phyloP scores from a whole-genome alignment of 92 coral and sea anemone genomes.

The Desmophyllum pertusum region DNA sequence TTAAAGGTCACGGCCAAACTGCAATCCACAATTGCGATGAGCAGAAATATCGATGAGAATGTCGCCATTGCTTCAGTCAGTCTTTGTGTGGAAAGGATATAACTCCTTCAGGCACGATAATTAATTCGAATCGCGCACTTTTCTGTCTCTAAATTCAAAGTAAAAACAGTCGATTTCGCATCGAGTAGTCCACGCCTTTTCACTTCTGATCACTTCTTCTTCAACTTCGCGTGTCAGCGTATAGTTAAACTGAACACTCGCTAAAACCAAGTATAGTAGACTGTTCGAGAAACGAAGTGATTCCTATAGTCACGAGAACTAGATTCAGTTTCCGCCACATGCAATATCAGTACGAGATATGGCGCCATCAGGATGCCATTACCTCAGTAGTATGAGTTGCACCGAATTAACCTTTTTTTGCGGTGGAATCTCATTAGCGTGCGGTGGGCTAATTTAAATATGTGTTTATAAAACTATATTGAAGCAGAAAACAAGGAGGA shows the following conservation, averaged over 20 bases:
- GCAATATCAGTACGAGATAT: constrained; percentile 14
- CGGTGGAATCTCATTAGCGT: too few species aligned
- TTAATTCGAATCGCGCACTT: neutral
- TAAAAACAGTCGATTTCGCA: neutral
- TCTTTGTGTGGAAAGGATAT: neutral
- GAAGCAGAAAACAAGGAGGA: too few species aligned
- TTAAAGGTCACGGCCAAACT: neutral
- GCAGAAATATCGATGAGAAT: neutral
- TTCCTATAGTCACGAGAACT: neutral
- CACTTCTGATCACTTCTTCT: neutral
- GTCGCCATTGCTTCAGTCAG: neutral
- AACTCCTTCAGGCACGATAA: constrained; percentile 14
- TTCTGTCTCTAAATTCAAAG: neutral
- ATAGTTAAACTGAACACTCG: neutral
- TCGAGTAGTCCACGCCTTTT: neutral
- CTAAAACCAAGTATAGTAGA: constrained; percentile 7
- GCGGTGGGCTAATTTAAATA: too few species aligned
- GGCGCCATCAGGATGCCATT: constrained; percentile 13
- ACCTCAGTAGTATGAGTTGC: too few species aligned
- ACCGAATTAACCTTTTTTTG: too few species aligned
- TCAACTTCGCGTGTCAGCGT: neutral
- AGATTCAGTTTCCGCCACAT: neutral
- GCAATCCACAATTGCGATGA: neutral
- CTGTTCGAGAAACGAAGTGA: neutral
- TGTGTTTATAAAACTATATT: too few species aligned